Evolutionary conservation across 2,888 invertebrate species (phyloP), one percentile per base, ranked within the genome.

Genomic region (Torymus texanus): DNA sequence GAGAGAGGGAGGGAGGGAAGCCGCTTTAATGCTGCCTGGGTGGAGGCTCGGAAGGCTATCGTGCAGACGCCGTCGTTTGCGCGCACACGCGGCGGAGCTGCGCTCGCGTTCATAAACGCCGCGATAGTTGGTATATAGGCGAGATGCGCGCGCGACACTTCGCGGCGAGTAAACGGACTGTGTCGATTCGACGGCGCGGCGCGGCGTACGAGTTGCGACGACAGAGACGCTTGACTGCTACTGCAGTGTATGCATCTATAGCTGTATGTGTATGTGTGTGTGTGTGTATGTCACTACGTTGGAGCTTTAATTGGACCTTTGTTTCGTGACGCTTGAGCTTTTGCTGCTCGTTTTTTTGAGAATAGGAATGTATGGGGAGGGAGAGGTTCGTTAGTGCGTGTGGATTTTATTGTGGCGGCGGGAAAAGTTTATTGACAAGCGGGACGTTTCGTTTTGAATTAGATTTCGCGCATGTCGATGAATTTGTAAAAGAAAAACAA

Each of bases 21-120:
- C 68, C 51, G 66, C 73, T 72, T 78, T 78, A 78, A 78, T 78
- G 66, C 67, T 8, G 55, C 59, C 16, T 18, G 59, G 16, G 18
- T 50, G 21, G 18, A 16, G 62, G 16, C 58, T 41, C 29, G 29
- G 29, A 53, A 29, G 4, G 56, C 65, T 50, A 65, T 50, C 41
- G 50, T 51, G 21, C 51, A 14, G 13, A n/a, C 51, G 53, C 11
- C 62, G 13, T 5, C 55, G 50, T 53, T 29, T 14, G 16, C 16
- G 29, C 53, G 51, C 21, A 21, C 21, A 21, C 21, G 21, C 21
- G 21, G 21, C 2, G 21, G 21, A n/a, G 21, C 2, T 21, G 21
- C 21, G 21, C 21, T 21, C 21, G 21, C 16, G 68, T 74, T 78
- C 55, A 73, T 78, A 67, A 78, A 74, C 29, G 53, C 41, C 24